Percentiles rank a stretch among this genome's conserved stretches.
Evolutionary conservation across 1,140 invertebrate species (phyloP).

Genomic region (Eueides isabella): DNA sequence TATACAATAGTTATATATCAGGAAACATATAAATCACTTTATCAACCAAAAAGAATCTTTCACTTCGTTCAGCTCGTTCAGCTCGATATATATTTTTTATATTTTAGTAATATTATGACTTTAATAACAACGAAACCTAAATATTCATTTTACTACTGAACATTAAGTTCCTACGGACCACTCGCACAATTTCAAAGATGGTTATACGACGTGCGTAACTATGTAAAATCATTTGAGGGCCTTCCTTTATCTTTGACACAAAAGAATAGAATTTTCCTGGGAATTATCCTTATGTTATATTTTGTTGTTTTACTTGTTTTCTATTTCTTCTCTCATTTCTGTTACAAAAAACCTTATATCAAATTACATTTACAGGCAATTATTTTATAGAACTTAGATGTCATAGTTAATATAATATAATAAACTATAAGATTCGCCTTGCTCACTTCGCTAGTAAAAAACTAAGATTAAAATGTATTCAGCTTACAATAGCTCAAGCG

Average conservation of each 20-base stretch:
- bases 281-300: constrained; percentile 12
- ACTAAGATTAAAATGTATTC: too few species aligned
- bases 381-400: too few species aligned
- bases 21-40: too few species aligned
- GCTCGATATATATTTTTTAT: too few species aligned
- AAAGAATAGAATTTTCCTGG: constrained; percentile 6
- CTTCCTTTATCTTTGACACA: constrained; percentile 9
- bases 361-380: not conserved
- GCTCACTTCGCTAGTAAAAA: too few species aligned
- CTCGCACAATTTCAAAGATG: not conserved
- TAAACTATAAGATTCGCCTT: too few species aligned
- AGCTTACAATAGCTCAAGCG: too few species aligned
- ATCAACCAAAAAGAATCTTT: too few species aligned
- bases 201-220: constrained; percentile 4
- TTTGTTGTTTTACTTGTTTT: not conserved
- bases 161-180: not conserved
- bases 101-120: too few species aligned
- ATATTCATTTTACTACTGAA: not conserved
- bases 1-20: too few species aligned
- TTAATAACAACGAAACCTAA: not conserved
- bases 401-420: not conserved
- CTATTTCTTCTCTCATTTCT: not conserved
- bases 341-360: not conserved
- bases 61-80: too few species aligned
- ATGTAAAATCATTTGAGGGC: constrained; percentile 1